These are phyloP conservation scores for Furcula furcula DNA, from an alignment of 2,888 invertebrate species.

Conservation along the genomic window DNA sequence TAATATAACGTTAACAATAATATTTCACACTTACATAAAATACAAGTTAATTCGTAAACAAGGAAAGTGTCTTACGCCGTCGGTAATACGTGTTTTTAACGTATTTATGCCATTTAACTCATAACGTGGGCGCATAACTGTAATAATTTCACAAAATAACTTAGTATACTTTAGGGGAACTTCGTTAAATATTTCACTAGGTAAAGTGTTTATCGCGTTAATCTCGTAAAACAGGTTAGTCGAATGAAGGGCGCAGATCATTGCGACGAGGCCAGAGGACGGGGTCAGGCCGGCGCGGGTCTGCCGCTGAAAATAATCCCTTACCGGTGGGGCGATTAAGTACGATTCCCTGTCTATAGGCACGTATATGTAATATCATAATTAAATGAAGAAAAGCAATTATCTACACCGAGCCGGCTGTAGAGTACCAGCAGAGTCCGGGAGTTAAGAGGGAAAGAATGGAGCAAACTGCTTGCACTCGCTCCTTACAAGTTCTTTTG, in stretches of 20 bases:
- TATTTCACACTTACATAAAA: constrained; percentile 13
- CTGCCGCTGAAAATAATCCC: constrained; percentile 62
- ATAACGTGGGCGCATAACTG: constrained; percentile 40
- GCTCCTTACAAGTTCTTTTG: constrained; percentile 56
- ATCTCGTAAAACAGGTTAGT: constrained; percentile 68
- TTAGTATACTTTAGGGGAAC: constrained; percentile 42
- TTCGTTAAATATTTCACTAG: constrained; percentile 53
- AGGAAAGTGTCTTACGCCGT: constrained; percentile 41
- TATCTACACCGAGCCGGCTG: constrained; percentile 39
- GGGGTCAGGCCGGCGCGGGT: constrained; percentile 63
- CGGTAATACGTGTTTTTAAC: constrained; percentile 38
- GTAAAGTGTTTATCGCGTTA: constrained; percentile 58
- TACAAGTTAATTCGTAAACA: constrained; percentile 38
- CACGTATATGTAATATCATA: constrained; percentile 37
- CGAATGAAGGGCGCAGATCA: constrained; percentile 66
- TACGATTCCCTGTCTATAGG: constrained; percentile 37
- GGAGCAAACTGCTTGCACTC: constrained; percentile 54
- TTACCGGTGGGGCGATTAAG: constrained; percentile 43
- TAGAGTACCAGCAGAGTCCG: no score
- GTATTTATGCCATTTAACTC: constrained; percentile 35
- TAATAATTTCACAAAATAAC: constrained; percentile 49
- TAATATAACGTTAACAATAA: constrained; percentile 4
- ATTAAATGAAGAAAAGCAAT: constrained; percentile 53
- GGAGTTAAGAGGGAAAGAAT: constrained; percentile 47
- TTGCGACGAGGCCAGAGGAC: constrained; percentile 65